Percentiles rank a stretch among this genome's conserved stretches.
Evolutionary conservation across 2,113 vertebrate genomes (phyloP).

Genomic region (Phalacrocorax aristotelis): DNA sequence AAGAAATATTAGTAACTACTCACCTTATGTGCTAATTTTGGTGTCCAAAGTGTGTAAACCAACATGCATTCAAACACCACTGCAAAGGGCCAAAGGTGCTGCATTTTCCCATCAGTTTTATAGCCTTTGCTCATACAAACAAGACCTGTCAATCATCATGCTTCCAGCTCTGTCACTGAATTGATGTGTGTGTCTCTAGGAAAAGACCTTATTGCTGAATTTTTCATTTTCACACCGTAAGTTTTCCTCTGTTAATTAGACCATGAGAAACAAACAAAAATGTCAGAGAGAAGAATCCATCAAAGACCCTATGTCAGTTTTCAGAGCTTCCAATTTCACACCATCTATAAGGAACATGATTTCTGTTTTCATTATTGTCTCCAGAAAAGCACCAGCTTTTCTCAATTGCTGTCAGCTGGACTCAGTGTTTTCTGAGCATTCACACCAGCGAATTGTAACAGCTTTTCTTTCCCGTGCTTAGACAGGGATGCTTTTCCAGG

Average conservation of each 20-base stretch:
- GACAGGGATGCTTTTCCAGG: not conserved
- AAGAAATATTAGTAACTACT: not conserved
- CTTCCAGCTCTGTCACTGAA: not conserved
- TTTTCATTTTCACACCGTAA: not conserved
- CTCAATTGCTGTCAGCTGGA: not conserved
- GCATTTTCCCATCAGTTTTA: not conserved
- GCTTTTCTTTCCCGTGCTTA: not conserved
- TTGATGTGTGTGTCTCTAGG: too few relatives aligned
- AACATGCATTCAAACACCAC: not conserved
- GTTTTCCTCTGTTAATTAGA: not conserved
- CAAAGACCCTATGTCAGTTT: not conserved
- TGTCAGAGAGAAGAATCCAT: not conserved
- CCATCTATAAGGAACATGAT: not conserved
- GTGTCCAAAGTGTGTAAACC: not conserved
- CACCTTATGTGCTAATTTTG: not conserved
- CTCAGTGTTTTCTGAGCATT: not conserved
- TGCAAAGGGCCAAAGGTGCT: not conserved
- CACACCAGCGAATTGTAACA: not conserved
- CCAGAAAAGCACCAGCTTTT: not conserved
- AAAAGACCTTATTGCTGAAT: not conserved
- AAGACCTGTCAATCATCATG: not conserved
- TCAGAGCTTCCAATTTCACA: not conserved
- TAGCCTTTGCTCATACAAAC: not conserved
- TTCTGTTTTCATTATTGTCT: not conserved
- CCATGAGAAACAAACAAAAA: not conserved